These are phyloP conservation scores for Rhimphoctona megacephalus DNA, from an alignment of 2,888 invertebrate species.

Conservation along the genomic window DNA sequence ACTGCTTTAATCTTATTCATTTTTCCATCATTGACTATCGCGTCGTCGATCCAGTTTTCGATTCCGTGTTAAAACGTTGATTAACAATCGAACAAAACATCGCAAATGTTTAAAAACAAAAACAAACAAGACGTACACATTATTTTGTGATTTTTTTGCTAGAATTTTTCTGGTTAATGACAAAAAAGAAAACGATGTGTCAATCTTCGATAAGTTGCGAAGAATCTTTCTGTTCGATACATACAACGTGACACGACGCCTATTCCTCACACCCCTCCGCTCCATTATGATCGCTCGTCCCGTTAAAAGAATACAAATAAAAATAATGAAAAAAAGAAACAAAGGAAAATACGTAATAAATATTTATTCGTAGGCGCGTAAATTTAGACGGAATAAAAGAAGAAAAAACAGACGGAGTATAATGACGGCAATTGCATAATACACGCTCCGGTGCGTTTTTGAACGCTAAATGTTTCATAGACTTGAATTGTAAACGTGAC, in stretches of 20 bases:
- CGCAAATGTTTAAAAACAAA: not conserved
- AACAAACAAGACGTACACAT: not conserved
- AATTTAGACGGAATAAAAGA: slow-evolving; percentile 32
- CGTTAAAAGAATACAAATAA: not conserved
- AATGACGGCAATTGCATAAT: slow-evolving; percentile 45
- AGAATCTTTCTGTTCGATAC: slow-evolving; percentile 32
- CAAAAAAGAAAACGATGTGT: slow-evolving; percentile 16
- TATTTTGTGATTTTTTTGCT: slow-evolving; percentile 6
- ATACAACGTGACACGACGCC: slow-evolving; percentile 2
- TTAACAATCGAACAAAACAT: not conserved
- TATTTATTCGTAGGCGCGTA: slow-evolving; percentile 64
- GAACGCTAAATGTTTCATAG: slow-evolving; percentile 42
- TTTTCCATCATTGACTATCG: not conserved
- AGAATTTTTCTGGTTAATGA: not conserved
- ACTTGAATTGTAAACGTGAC: slow-evolving; percentile 27
- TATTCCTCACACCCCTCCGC: not conserved
- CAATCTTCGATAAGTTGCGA: slow-evolving; percentile 54
- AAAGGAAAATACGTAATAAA: slow-evolving; percentile 52
- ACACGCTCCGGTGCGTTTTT: slow-evolving; percentile 33
- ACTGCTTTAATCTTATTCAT: not conserved
- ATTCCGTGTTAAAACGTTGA: not conserved
- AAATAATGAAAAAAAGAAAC: not conserved
- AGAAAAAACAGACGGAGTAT: slow-evolving; percentile 23
- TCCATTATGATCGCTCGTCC: slow-evolving; percentile 7
- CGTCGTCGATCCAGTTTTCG: not conserved